phyloP scores from a whole-genome alignment of 2,797 vertebrate genomes.

The Spinus olivaceus region DNA sequence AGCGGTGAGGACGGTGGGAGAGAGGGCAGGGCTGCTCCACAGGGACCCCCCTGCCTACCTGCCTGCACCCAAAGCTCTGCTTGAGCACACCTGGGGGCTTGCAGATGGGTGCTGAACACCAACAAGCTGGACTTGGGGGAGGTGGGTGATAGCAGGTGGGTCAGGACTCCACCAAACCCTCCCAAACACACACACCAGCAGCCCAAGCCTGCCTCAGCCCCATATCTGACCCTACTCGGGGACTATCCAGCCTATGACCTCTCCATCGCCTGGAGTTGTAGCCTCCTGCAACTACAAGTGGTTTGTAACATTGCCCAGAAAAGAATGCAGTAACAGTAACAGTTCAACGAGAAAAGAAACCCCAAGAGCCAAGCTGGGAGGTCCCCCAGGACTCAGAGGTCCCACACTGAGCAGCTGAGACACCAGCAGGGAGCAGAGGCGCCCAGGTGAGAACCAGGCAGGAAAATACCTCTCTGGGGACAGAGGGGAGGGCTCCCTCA shows the following conservation, averaged over 20 bases:
- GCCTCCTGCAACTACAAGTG: background rate
- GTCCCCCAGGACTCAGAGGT: rapidly evolving
- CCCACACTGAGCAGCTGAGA: background rate
- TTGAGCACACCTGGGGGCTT: background rate
- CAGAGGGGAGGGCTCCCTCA: rapidly evolving
- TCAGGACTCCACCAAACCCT: background rate
- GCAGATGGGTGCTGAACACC: background rate
- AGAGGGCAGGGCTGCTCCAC: background rate
- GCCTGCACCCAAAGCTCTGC: background rate
- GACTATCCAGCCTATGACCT: background rate
- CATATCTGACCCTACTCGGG: background rate
- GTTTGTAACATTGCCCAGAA: background rate
- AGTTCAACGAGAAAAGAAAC: background rate
- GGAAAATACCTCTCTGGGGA: background rate
- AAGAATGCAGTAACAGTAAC: background rate
- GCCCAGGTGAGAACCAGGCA: background rate
- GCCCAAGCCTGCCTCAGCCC: background rate
- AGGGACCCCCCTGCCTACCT: background rate
- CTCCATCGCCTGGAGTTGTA: background rate
- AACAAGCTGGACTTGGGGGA: rapidly evolving
- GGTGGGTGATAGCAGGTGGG: background rate
- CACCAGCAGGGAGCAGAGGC: rapidly evolving
- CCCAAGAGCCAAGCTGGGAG: background rate
- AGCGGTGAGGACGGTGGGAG: background rate
- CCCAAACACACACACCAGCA: background rate